Evolutionary conservation across 2,113 vertebrate species (phyloP).

Genomic region (Cathartes aura): DNA sequence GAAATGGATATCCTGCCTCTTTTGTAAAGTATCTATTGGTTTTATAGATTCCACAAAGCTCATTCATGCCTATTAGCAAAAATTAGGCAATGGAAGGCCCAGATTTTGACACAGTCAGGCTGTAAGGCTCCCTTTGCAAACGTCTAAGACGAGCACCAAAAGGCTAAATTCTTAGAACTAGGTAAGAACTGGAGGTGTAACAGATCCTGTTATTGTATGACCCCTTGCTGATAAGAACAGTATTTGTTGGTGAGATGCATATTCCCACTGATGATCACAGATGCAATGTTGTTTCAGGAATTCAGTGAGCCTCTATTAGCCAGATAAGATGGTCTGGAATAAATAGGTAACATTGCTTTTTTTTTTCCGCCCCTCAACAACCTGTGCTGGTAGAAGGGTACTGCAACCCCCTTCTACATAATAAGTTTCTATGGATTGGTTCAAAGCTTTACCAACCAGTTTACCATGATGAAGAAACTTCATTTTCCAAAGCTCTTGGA

Average conservation of each 20-base stretch:
- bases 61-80: neutral
- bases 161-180: neutral
- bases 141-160: neutral
- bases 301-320: neutral
- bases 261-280: neutral
- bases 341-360: neutral
- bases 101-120: neutral
- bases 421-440: neutral
- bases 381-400: neutral
- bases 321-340: neutral
- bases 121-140: neutral
- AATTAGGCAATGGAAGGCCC: neutral
- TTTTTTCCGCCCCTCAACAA: neutral
- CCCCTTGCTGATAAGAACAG: neutral
- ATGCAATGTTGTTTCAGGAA: neutral
- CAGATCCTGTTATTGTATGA: neutral
- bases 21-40: neutral
- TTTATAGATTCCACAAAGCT: neutral
- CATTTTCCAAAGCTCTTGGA: slow-evolving; percentile 18
- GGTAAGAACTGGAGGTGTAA: neutral
- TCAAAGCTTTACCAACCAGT: neutral
- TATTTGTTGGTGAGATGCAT: neutral
- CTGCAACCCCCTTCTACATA: neutral
- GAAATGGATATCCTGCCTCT: neutral
- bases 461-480: neutral